These are phyloP conservation scores for Colinus virginianus DNA, from an alignment of 2,113 vertebrate species.

Conservation along the genomic window DNA sequence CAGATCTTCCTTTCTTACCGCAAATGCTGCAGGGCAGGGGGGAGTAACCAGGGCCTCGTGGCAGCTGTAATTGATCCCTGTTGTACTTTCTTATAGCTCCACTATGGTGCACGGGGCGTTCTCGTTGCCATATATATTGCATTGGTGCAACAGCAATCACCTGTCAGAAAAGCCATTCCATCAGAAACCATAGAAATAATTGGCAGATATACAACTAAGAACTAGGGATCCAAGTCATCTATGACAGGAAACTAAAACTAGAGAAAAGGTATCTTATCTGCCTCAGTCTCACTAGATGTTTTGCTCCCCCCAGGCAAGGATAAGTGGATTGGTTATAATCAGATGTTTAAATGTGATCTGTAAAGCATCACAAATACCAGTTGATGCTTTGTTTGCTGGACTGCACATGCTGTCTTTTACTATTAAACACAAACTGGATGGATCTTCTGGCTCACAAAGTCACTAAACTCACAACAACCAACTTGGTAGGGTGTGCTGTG, in stretches of 20 bases:
- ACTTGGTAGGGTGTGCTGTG: background rate
- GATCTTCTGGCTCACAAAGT: background rate
- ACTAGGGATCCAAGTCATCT: background rate
- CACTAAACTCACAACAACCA: fast-evolving
- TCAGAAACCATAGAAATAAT: background rate
- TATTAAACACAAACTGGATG: background rate
- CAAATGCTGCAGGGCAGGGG: conserved; percentile 86
- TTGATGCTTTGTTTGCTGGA: background rate
- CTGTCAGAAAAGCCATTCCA: conserved; percentile 54
- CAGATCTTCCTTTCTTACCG: conserved; percentile 76
- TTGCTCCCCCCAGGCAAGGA: background rate
- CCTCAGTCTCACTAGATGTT: background rate
- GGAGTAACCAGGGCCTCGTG: conserved; percentile 84
- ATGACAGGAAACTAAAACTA: background rate
- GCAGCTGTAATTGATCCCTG: conserved; percentile 57
- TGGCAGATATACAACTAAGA: background rate
- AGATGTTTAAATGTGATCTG: background rate
- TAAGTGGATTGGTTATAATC: background rate
- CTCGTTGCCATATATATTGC: conserved; percentile 91
- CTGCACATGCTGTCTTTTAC: background rate
- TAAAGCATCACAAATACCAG: background rate
- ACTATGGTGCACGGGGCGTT: conserved; percentile 87
- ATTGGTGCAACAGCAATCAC: conserved; percentile 95
- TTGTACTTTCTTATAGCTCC: conserved; percentile 87
- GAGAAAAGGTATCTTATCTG: fast-evolving